Conservation (phyloP, 2,113 vertebrate species). For the Hylia prasina region DNA sequence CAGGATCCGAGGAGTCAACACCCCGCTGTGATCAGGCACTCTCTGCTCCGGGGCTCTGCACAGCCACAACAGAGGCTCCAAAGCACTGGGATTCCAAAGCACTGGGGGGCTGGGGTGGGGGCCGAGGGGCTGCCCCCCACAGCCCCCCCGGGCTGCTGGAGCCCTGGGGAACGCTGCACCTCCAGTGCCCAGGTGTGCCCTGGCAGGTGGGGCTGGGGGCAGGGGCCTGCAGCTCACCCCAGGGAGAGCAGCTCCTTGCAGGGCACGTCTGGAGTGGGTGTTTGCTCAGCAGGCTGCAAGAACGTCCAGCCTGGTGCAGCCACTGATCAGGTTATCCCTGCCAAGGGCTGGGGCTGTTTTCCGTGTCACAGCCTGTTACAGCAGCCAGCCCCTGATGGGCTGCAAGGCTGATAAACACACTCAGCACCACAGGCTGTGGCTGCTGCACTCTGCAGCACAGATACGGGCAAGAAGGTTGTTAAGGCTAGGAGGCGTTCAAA, state of each 20-base stretch:
- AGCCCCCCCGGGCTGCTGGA: neutral
- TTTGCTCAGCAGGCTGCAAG: neutral
- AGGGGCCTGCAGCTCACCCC: neutral
- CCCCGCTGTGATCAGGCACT: accelerated
- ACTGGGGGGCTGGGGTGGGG: neutral
- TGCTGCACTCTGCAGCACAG: neutral
- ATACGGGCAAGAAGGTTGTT: neutral
- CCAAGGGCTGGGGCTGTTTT: neutral
- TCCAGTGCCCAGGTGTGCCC: neutral
- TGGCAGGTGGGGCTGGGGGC: neutral
- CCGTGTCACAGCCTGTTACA: neutral
- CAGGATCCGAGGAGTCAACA: accelerated
- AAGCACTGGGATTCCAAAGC: accelerated
- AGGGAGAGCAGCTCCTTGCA: neutral
- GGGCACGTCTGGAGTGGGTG: neutral
- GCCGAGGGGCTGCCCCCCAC: neutral
- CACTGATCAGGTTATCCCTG: neutral
- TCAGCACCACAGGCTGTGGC: neutral
- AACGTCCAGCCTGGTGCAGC: neutral
- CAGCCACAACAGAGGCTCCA: neutral
- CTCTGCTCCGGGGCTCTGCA: accelerated
- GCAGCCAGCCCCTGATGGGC: neutral
- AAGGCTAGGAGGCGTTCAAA: neutral
- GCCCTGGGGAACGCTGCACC: neutral
- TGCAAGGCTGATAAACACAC: neutral